Evolutionary conservation across 2,888 invertebrate genomes (phyloP).

Genomic region (Callyntrura guangdongensis): DNA sequence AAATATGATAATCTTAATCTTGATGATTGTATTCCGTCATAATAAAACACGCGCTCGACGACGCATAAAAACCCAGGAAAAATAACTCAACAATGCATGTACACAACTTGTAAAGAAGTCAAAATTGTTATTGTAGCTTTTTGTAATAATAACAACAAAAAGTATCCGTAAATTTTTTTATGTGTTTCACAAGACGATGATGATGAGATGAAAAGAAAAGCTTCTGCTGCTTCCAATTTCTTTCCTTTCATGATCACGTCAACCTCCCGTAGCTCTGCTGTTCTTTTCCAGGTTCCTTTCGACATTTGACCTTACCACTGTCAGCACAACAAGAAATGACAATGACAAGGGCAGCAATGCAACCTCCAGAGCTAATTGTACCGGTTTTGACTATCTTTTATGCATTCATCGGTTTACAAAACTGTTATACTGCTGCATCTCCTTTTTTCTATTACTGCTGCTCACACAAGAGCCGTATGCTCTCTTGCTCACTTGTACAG

Average conservation of each 20-base stretch:
- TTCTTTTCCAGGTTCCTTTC: slow-evolving; percentile 82
- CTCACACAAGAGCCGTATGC: background rate
- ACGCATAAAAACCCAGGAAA: background rate
- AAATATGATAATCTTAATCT: background rate
- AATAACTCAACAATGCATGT: background rate
- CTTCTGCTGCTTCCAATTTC: slow-evolving; percentile 78
- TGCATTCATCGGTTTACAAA: slow-evolving; percentile 34
- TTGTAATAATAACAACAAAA: slow-evolving; percentile 54
- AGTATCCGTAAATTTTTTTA: slow-evolving; percentile 26
- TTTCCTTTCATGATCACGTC: slow-evolving; percentile 77
- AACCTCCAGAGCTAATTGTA: slow-evolving; percentile 83
- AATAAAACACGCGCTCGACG: slow-evolving; percentile 47
- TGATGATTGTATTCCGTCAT: slow-evolving; percentile 23
- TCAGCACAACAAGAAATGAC: slow-evolving; percentile 82
- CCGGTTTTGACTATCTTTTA: slow-evolving; percentile 64
- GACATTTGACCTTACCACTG: slow-evolving; percentile 84
- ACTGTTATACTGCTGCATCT: slow-evolving; percentile 18
- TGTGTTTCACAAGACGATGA: slow-evolving; percentile 37
- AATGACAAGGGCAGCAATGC: slow-evolving; percentile 84
- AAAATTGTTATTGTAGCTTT: slow-evolving; percentile 1
- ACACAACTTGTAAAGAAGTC: slow-evolving; percentile 4
- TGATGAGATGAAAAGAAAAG: slow-evolving; percentile 46
- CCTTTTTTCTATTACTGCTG: background rate
- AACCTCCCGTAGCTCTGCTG: slow-evolving; percentile 75
- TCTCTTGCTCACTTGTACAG: too few relatives aligned